Evolutionary conservation across 92 coral and sea anemone species (phyloP).

Genomic region (Zoanthus sociatus): DNA sequence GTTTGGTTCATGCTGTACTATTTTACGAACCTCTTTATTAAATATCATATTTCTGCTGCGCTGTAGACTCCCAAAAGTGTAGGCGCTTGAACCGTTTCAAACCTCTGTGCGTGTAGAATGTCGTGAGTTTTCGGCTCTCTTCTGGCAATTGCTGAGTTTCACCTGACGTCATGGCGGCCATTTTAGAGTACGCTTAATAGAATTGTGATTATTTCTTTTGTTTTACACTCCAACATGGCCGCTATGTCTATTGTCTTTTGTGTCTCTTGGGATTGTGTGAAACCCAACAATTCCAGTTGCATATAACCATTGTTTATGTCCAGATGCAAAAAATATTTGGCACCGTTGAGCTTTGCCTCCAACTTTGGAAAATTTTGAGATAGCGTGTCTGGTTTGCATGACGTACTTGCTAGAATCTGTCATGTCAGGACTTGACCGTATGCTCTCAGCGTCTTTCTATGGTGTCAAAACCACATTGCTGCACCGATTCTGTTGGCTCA

Average conservation of each 20-base stretch:
- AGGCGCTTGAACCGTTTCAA: constrained; percentile 47
- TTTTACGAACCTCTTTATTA: too few relatives aligned
- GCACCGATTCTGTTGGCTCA: too few relatives aligned
- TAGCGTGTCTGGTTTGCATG: constrained; percentile 37
- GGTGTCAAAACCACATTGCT: constrained; percentile 20
- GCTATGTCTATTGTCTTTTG: too few relatives aligned
- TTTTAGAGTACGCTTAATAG: too few relatives aligned
- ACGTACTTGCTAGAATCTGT: constrained; percentile 47
- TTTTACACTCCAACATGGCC: too few relatives aligned
- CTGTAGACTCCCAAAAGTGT: constrained; percentile 62
- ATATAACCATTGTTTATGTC: constrained; percentile 60
- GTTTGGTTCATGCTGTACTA: too few relatives aligned
- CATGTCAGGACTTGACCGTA: constrained; percentile 50
- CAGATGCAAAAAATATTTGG: constrained; percentile 39
- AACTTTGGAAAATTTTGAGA: constrained; percentile 38
- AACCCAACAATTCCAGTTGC: constrained; percentile 43
- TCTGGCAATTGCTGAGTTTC: neutral
- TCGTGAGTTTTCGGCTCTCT: constrained; percentile 57
- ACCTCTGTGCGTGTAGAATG: constrained; percentile 57
- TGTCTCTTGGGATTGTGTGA: too few relatives aligned
- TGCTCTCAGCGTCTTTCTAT: constrained; percentile 31
- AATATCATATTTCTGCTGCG: constrained; percentile 50
- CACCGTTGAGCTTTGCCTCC: constrained; percentile 36
- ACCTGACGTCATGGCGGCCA: too few relatives aligned
- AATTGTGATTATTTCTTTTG: too few relatives aligned